Percentiles rank a stretch among this genome's conserved stretches.
Evolutionary conservation across 2,113 vertebrate species (phyloP).

Genomic region (Calidris pygmaea): DNA sequence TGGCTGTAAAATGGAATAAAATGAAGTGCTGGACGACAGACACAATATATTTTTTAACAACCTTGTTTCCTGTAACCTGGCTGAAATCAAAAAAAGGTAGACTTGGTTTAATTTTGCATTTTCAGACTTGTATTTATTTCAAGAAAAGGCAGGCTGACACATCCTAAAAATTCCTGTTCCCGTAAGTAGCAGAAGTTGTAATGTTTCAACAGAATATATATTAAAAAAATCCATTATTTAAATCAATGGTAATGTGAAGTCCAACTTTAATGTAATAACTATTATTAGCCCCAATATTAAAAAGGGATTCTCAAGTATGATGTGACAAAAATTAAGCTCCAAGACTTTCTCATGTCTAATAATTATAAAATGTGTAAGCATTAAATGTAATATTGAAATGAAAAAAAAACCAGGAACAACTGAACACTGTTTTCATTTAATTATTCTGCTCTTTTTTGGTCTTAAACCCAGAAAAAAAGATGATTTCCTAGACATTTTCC

Average conservation of each 20-base stretch:
- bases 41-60: conserved; percentile 31
- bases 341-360: background rate
- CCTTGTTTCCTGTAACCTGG: background rate
- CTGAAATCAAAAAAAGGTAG: background rate
- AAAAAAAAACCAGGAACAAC: background rate
- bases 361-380: background rate
- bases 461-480: background rate
- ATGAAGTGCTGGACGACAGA: background rate
- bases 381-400: background rate
- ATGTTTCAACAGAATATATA: background rate
- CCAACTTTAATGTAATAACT: background rate
- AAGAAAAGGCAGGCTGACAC: background rate
- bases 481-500: background rate
- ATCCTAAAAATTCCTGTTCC: background rate
- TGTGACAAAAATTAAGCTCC: background rate
- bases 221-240: background rate
- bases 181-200: background rate
- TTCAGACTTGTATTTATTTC: background rate
- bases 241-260: background rate
- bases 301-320: background rate
- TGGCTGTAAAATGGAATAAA: conserved; percentile 50
- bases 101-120: background rate
- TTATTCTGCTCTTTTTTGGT: background rate
- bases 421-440: background rate
- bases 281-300: background rate